Percentiles rank a stretch among this genome's conserved stretches.
These are phyloP conservation scores for Sicus ferrugineus DNA, from an alignment of 2,888 invertebrate species.

Conservation along the genomic window DNA sequence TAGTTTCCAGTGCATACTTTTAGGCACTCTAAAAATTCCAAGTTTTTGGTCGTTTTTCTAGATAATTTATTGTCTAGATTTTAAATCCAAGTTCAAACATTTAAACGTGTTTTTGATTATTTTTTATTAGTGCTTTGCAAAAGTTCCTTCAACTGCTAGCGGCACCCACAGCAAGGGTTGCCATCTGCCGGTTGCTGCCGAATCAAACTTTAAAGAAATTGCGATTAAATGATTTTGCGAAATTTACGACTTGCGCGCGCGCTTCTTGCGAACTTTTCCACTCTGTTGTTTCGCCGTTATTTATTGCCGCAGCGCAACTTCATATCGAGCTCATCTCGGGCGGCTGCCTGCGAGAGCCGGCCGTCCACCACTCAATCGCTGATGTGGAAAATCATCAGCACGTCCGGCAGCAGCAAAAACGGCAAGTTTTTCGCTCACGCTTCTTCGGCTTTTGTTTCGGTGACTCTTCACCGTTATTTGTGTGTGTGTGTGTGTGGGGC, in stretches of 20 bases:
- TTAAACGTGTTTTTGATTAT: too few relatives aligned
- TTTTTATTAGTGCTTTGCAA: too few relatives aligned
- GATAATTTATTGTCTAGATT: too few relatives aligned
- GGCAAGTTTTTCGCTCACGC: conserved; percentile 27
- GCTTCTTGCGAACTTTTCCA: neutral
- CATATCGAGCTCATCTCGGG: neutral
- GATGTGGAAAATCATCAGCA: conserved; percentile 35
- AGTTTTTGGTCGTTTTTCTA: too few relatives aligned
- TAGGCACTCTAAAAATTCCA: too few relatives aligned
- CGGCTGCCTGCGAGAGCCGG: neutral
- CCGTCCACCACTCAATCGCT: conserved; percentile 34
- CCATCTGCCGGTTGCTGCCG: too few relatives aligned
- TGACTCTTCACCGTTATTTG: neutral
- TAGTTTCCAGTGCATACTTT: too few relatives aligned
- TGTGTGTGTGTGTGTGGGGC: neutral
- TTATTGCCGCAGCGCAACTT: conserved; percentile 12
- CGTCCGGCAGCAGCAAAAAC: conserved; percentile 25
- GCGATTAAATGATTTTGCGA: too few relatives aligned
- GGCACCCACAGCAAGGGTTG: too few relatives aligned
- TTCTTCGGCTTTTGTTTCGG: conserved; percentile 27
- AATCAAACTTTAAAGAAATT: too few relatives aligned
- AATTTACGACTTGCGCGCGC: conserved; percentile 2
- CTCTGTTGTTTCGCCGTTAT: conserved; percentile 8
- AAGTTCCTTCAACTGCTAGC: too few relatives aligned
- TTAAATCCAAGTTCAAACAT: too few relatives aligned